phyloP scores from a whole-genome alignment of 2,113 vertebrate genomes.

The Seriola dumerili region DNA sequence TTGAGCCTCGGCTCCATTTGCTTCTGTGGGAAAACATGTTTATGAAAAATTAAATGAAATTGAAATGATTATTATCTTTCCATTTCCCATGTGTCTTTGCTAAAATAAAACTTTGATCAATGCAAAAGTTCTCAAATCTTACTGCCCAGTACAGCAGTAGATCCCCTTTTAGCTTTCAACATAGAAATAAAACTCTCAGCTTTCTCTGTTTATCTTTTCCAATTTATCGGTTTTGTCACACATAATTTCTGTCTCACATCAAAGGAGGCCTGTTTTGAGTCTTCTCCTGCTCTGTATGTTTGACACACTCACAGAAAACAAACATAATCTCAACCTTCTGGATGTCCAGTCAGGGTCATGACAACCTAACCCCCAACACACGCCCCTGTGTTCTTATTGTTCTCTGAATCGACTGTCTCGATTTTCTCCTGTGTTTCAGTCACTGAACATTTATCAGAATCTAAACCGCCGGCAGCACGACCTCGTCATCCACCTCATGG shows the following conservation, averaged over 20 bases:
- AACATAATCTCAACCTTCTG: not conserved
- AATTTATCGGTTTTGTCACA: not conserved
- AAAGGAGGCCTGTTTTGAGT: not conserved
- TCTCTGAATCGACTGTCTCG: not conserved
- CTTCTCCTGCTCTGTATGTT: not conserved
- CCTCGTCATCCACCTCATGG: slow-evolving; percentile 86
- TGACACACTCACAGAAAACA: not conserved
- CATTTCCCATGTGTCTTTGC: too few relatives aligned
- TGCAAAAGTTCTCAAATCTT: not conserved
- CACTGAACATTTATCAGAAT: slow-evolving; percentile 87
- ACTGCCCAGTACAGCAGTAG: not conserved
- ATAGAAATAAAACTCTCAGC: not conserved
- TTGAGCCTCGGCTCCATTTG: not conserved
- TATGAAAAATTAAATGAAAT: not conserved
- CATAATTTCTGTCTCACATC: not conserved
- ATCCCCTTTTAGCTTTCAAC: not conserved
- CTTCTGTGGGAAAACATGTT: not conserved
- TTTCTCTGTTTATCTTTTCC: not conserved
- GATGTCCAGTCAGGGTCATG: too few relatives aligned
- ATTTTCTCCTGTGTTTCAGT: slow-evolving; percentile 61
- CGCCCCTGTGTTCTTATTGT: not conserved
- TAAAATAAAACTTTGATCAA: too few relatives aligned
- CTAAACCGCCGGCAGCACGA: slow-evolving; percentile 86
- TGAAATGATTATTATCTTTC: not conserved
- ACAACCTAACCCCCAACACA: not conserved